These are phyloP conservation scores for Pitangus sulphuratus DNA, from an alignment of 2,797 vertebrate species.

Conservation along the genomic window DNA sequence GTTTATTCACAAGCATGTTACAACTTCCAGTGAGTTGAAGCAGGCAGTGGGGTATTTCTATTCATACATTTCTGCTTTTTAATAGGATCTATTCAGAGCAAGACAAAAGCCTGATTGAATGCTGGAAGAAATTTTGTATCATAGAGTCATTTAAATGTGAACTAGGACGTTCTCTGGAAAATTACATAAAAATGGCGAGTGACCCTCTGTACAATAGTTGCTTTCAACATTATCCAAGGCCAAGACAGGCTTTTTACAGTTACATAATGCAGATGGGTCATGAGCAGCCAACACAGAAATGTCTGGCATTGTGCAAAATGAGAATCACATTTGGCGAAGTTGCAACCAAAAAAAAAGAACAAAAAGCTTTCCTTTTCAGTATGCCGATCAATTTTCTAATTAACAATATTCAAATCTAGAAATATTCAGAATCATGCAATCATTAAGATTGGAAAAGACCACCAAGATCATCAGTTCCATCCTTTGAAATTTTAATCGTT, in stretches of 20 bases:
- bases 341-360: background rate
- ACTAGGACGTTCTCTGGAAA: conserved; percentile 62
- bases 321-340: background rate
- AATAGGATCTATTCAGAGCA: conserved; percentile 49
- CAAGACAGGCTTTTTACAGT: conserved; percentile 51
- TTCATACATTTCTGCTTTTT: conserved; percentile 54
- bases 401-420: background rate
- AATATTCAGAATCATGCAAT: background rate
- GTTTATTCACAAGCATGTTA: conserved; percentile 22
- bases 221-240: conserved; percentile 39
- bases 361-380: background rate
- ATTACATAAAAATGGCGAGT: conserved; percentile 63
- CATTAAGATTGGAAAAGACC: background rate
- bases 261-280: conserved; percentile 58
- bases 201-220: conserved; percentile 29
- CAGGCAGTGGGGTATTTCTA: conserved; percentile 9
- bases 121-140: conserved; percentile 59
- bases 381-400: background rate
- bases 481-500: background rate
- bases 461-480: background rate
- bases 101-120: conserved; percentile 59
- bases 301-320: background rate
- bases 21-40: conserved; percentile 25
- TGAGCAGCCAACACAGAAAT: conserved; percentile 28
- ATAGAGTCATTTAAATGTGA: conserved; percentile 63